Evolutionary conservation across 2,888 invertebrate species (phyloP).

Genomic region (Caenorhabditis sulstoni): DNA sequence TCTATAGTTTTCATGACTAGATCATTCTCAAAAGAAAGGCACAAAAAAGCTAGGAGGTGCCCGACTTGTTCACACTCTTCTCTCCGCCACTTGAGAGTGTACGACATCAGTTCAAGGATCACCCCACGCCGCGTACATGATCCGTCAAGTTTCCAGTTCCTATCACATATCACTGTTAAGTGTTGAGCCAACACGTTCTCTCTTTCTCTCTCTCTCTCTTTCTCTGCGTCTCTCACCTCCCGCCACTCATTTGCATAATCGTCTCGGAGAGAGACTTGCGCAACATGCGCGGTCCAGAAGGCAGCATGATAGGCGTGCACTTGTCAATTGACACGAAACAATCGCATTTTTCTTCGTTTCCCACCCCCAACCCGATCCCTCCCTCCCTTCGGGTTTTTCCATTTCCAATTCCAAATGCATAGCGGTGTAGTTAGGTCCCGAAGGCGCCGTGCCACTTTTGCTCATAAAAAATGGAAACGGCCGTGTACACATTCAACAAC

Average conservation of each 20-base stretch:
- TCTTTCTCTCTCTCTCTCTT: not conserved
- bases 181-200: conserved; percentile 24
- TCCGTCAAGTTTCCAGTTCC: not conserved
- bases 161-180: conserved; percentile 38
- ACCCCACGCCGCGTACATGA: no score
- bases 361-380: not conserved
- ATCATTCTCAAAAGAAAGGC: no score
- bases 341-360: conserved; percentile 5
- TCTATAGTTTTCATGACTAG: no score
- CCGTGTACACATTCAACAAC: conserved; percentile 4
- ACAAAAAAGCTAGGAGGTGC: no score
- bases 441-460: conserved; percentile 17
- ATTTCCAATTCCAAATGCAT: conserved; percentile 41
- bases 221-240: not conserved
- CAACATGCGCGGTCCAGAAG: conserved; percentile 17
- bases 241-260: conserved; percentile 36
- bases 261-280: not conserved
- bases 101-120: conserved; percentile 48
- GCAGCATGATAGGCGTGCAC: conserved; percentile 22
- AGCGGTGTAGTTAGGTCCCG: not conserved
- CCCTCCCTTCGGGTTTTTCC: no score
- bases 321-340: conserved; percentile 60
- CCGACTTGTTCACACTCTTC: no score
- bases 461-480: conserved; percentile 51
- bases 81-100: no score